phyloP scores from a whole-genome alignment of 2,113 vertebrate species.

The Equus quagga region DNA sequence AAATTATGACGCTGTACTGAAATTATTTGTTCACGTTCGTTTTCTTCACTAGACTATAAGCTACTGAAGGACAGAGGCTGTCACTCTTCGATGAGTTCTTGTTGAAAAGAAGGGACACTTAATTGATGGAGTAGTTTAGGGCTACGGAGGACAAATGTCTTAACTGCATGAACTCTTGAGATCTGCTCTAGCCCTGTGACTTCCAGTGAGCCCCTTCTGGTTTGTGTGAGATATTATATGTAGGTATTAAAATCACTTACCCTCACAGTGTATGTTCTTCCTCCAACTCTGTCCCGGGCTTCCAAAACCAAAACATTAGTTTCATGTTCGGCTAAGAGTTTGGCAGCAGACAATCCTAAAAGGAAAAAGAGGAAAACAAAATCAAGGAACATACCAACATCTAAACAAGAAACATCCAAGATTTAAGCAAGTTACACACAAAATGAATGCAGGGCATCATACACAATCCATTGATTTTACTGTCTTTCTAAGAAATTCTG shows the following conservation, averaged over 20 bases:
- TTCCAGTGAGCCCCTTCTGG: background rate
- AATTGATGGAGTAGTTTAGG: conserved; percentile 9
- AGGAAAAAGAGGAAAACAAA: conserved; percentile 56
- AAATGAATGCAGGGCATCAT: background rate
- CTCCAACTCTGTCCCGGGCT: conserved; percentile 90
- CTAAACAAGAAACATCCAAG: background rate
- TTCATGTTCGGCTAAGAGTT: conserved; percentile 87
- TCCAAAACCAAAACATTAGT: conserved; percentile 89
- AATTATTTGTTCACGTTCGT: conserved; percentile 7
- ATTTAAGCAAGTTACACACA: conserved; percentile 44
- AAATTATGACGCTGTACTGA: conserved; percentile 32
- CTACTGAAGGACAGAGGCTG: background rate
- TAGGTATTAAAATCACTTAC: conserved; percentile 81
- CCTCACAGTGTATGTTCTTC: conserved; percentile 90
- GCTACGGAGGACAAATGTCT: background rate
- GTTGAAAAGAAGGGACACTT: background rate
- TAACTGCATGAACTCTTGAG: background rate
- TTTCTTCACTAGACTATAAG: conserved; percentile 17
- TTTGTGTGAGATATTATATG: background rate
- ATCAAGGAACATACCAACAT: conserved; percentile 35
- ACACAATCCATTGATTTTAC: background rate
- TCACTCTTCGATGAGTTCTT: background rate
- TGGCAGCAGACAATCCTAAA: conserved; percentile 90
- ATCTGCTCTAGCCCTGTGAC: background rate
- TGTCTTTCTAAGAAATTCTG: conserved; percentile 47